Base-by-base conservation (phyloP, 2,888 invertebrate genomes). In the Torymus auratus region DNA sequence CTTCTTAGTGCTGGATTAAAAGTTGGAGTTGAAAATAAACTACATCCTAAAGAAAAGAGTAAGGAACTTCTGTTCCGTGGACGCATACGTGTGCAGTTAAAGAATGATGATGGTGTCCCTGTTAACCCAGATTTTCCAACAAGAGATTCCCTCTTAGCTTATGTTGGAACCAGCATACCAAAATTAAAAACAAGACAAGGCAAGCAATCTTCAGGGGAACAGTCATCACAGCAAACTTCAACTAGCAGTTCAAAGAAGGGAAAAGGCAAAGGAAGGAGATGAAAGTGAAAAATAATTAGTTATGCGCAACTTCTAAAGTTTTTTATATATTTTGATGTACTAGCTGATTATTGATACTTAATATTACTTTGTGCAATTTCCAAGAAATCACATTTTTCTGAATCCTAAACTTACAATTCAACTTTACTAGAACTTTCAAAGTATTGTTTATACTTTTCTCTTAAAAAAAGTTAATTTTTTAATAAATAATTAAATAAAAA, bases 21-120 rank as follows among this genome's bases (percentile, higher is more conserved):
- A 86, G 95, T 98, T 78, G 96, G 96, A 50, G 95, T 98, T 11
- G 99, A 99, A 91, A 96, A 97, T 87, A 99, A 99, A 91, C 92
- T 97, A 55, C 98, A 99, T 90, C 94, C 97, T 10, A 92, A 98
- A 62, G 99, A 99, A 90, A 93, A 94, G 80, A 98, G 98, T 90
- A 96, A 97, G 91, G 99, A 99, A 92, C 92, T 95, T 81, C 91
- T 95, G 65, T 94, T 93, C 87, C 93, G 97, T 84, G 99, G 99
- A 0, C 94, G 99, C 80, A 96, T 99, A 83, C 93, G 99, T 75
- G 95, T 99, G 0, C 98, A 99, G 89, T 91, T 99, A 81, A 97
- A 95, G 89, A 96, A 97, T 90, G 97, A 98, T 88, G 96, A 98
- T 91, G 98, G 97, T 0, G 92, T 94, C 20, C 94, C 95, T 0